A percentile compares a stretch with the other conserved stretches of the same genome.
These are phyloP conservation scores for Allobates femoralis DNA, from an alignment of 2,797 vertebrate genomes.

Conservation along the genomic window DNA sequence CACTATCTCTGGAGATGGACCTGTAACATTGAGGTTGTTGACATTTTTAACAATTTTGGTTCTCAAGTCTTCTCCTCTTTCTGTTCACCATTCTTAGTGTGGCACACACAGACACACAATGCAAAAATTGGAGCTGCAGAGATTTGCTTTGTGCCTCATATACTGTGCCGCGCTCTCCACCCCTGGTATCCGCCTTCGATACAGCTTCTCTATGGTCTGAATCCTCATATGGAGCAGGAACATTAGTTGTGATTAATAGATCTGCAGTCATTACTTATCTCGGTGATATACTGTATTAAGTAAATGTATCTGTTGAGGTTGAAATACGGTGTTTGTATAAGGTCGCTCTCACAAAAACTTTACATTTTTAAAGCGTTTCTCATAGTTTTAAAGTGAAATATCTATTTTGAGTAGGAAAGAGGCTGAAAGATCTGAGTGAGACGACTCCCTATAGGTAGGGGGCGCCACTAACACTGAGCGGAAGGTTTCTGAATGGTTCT, in stretches of 20 bases:
- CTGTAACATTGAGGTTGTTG: too few species aligned
- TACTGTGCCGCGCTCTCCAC: background rate
- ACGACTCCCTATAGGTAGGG: background rate
- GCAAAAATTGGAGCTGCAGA: background rate
- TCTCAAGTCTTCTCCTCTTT: too few species aligned
- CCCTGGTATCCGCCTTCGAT: background rate
- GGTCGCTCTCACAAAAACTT: constrained; percentile 1
- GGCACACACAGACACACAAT: constrained; percentile 1
- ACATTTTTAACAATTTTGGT: too few species aligned
- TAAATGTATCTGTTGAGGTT: background rate
- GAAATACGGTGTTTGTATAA: constrained; percentile 18
- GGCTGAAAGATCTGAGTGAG: background rate
- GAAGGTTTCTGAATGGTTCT: background rate
- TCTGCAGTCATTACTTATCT: constrained; percentile 19
- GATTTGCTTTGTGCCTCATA: background rate
- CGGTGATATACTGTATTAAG: constrained; percentile 15
- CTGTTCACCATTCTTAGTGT: too few species aligned
- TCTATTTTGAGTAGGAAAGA: background rate
- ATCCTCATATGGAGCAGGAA: background rate
- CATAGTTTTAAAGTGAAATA: background rate
- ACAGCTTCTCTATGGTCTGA: background rate
- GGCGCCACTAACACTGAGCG: background rate
- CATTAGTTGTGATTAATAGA: constrained; percentile 13
- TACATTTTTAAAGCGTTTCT: constrained; percentile 29
- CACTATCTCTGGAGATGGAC: too few species aligned